Percentiles rank a stretch among this genome's conserved stretches.
Conservation (phyloP, 2,797 vertebrate genomes). For the Rhinoraja longicauda region DNA sequence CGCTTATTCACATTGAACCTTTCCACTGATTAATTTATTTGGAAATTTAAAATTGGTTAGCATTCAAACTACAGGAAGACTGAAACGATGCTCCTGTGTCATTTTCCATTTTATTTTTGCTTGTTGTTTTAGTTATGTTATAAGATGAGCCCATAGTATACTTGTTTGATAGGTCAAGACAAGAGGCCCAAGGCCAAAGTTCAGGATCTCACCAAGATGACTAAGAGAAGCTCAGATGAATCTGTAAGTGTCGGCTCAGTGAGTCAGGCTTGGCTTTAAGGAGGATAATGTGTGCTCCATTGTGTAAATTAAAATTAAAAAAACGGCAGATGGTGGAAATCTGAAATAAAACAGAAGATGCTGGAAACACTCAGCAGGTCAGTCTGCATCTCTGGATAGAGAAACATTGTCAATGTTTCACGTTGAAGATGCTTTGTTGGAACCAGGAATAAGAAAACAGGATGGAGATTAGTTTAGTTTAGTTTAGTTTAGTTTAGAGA, state of each 20-base stretch:
- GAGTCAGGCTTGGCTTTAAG: not conserved
- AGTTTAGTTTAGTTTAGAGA: too few relatives aligned
- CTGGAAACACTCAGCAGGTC: too few relatives aligned
- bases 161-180: not conserved
- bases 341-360: too few relatives aligned
- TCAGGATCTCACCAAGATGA: not conserved
- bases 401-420: too few relatives aligned
- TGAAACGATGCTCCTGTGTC: not conserved
- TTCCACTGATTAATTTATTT: not conserved
- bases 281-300: not conserved
- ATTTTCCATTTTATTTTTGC: too few relatives aligned
- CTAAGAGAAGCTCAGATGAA: not conserved
- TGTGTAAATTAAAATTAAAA: too few relatives aligned
- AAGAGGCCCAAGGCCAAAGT: not conserved
- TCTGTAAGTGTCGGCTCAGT: not conserved
- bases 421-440: too few relatives aligned
- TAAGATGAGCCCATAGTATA: not conserved
- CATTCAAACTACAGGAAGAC: not conserved
- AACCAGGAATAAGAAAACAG: too few relatives aligned
- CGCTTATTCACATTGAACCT: not conserved
- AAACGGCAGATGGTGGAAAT: too few relatives aligned
- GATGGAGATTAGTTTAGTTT: too few relatives aligned
- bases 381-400: too few relatives aligned
- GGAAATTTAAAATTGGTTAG: not conserved
- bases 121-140: too few relatives aligned